Percentiles rank a stretch among this genome's conserved stretches.
Conservation (phyloP, 2,113 vertebrate genomes). For the Rhagologus leucostigma region DNA sequence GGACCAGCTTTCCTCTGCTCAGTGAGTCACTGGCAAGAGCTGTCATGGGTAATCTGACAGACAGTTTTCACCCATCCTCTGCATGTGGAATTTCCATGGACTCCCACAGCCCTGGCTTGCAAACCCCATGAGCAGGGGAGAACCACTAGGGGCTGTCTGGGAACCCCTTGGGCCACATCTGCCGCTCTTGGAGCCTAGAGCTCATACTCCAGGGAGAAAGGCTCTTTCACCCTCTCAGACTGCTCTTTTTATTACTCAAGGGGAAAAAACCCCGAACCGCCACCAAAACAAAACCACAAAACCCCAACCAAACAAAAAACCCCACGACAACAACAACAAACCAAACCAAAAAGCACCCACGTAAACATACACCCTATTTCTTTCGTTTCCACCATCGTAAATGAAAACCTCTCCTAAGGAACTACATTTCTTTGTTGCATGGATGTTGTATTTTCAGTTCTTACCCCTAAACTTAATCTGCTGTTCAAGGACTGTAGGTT, state of each 20-base stretch:
- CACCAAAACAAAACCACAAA: neutral
- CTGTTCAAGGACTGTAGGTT: neutral
- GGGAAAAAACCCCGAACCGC: neutral
- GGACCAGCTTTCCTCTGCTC: slow-evolving; percentile 8
- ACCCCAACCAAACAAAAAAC: neutral
- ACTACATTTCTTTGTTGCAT: accelerated
- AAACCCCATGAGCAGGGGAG: neutral
- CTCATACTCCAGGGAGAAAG: neutral
- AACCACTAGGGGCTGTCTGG: neutral
- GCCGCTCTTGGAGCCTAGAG: neutral
- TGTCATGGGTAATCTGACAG: slow-evolving; percentile 19
- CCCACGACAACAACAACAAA: neutral
- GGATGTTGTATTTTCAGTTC: neutral
- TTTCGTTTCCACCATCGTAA: neutral
- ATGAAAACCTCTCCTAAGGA: neutral
- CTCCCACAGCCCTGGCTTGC: neutral
- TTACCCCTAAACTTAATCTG: neutral
- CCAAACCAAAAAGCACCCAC: neutral
- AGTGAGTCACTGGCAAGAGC: slow-evolving; percentile 24
- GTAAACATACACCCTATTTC: neutral
- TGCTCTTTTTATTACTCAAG: neutral
- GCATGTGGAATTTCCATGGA: neutral
- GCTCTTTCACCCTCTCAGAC: neutral
- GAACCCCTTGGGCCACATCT: neutral
- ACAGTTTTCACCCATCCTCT: slow-evolving; percentile 8